These are phyloP conservation scores for Allolobophora icterica DNA, from an alignment of 2,888 invertebrate species.

Conservation along the genomic window DNA sequence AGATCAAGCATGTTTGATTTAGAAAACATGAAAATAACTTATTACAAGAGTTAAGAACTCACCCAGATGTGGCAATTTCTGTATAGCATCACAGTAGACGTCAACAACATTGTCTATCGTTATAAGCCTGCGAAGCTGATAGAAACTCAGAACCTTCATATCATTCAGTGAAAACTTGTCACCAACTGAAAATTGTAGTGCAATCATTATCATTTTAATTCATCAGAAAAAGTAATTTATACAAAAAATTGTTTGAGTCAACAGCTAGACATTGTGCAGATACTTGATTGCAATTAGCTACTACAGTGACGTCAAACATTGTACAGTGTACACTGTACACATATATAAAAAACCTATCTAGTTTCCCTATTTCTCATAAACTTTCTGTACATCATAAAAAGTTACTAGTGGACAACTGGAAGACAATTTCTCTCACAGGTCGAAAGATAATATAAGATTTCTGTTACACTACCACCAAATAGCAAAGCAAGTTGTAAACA, in stretches of 20 bases:
- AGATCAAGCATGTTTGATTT: no score
- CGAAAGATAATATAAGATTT: no score
- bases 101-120: conserved; percentile 30
- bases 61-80: conserved; percentile 30
- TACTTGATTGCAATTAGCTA: background rate
- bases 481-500: no score
- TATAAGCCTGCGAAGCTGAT: background rate
- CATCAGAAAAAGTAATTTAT: background rate
- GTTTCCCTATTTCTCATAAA: background rate
- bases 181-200: conserved; percentile 4
- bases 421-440: no score
- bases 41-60: background rate
- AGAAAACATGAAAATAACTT: background rate
- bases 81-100: conserved; percentile 28
- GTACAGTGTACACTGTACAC: no score
- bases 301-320: background rate
- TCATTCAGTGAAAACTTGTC: conserved; percentile 35
- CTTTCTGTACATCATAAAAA: no score
- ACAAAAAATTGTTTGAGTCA: background rate
- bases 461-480: no score
- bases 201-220: background rate
- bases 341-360: background rate
- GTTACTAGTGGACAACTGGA: no score
- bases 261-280: background rate
- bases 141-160: conserved; percentile 30